Evolutionary conservation across 1,140 invertebrate species (phyloP), one percentile per base, ranked within the genome.

Genomic region (Planococcus citri): DNA sequence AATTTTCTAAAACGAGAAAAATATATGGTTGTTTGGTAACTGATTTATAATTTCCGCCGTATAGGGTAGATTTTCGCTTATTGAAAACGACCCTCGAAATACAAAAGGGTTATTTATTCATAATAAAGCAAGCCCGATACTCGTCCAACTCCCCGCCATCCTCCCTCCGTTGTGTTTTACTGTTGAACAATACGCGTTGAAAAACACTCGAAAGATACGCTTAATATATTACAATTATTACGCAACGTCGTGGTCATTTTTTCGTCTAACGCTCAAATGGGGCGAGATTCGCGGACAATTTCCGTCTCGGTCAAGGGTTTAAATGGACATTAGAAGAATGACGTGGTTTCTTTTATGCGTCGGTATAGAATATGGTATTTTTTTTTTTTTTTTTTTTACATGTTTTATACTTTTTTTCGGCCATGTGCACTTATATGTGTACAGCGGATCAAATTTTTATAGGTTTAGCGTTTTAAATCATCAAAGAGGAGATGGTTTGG

Each of bases 11-110:
- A 27, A 64, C 22, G 20, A 25, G n/a, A n/a, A n/a, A n/a, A 64
- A 64, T 64, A 64, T 64, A 24, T 64, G 8, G 22, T 17, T 4
- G 60, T 64, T 64, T 64, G 20, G 60, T 25, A 64, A 64, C 21
- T 64, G 25, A 64, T 64, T 64, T 64, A 64, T 24, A 64, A 64
- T 64, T 51, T 51, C 41, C 41, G 41, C 41, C n/a, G n/a, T 51
- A 9, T 51, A 51, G 41, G 41, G 41, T 51, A 51, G 41, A 51
- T 51, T 51, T 51, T 51, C 41, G 41, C 41, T 51, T 51, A 51
- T 51, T 51, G 41, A 51, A 51, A 51, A 51, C 41, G n/a, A 51
- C 41, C 41, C 41, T 51, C 17, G 41, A 51, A 51, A 9, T 20
- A 51, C 41, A 51, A 51, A 51, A 51, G 41, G 41, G 41, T 51